phyloP scores from a whole-genome alignment of 1,140 invertebrate genomes.

The Acromyrmex charruanus region DNA sequence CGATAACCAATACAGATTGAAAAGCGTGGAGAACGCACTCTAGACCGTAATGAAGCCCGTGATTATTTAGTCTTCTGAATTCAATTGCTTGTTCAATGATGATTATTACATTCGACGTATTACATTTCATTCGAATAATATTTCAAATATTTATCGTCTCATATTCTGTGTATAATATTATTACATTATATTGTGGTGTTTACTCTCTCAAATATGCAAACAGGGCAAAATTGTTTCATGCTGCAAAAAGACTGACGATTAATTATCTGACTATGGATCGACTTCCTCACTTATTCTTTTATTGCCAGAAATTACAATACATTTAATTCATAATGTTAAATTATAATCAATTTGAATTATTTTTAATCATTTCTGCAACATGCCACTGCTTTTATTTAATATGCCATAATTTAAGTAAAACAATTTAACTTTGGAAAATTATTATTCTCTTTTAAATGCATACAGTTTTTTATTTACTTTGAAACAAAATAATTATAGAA shows the following conservation, averaged over 20 bases:
- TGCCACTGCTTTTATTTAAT: no score
- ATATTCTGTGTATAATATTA: not conserved
- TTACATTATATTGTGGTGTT: not conserved
- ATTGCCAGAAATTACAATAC: not conserved
- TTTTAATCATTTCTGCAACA: no score
- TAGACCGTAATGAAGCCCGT: not conserved
- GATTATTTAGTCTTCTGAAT: not conserved
- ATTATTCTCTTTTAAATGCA: no score
- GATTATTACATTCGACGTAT: not conserved
- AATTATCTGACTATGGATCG: not conserved
- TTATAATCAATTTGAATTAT: no score
- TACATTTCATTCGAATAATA: not conserved
- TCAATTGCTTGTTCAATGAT: not conserved
- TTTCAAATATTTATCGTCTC: not conserved
- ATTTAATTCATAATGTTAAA: no score
- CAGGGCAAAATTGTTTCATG: not conserved
- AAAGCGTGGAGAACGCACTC: not conserved
- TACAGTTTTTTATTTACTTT: no score
- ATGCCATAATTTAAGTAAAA: no score
- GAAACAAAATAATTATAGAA: no score
- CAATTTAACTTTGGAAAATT: no score
- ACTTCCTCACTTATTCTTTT: not conserved
- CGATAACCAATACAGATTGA: slow-evolving; percentile 10
- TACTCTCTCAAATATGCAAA: no score
- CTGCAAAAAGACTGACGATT: not conserved